These are phyloP conservation scores for Nibea albiflora DNA, from an alignment of 2,113 vertebrate species.

Conservation along the genomic window DNA sequence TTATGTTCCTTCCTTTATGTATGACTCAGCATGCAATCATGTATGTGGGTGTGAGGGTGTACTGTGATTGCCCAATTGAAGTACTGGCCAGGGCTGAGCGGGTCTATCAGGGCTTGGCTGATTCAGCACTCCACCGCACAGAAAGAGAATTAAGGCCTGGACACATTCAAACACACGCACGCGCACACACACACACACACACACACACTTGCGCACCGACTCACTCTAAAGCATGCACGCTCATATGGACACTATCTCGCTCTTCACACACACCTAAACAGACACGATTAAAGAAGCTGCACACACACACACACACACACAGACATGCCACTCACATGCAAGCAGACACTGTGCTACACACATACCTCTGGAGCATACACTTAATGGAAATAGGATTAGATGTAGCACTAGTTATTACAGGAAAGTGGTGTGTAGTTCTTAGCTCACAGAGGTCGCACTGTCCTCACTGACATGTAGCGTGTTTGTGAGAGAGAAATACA, in stretches of 20 bases:
- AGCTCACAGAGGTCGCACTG: conserved; percentile 58
- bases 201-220: conserved; percentile 31
- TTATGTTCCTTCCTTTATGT: conserved; percentile 23
- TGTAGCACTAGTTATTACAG: conserved; percentile 73
- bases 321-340: neutral
- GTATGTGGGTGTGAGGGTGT: conserved; percentile 18
- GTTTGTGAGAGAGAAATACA: conserved; percentile 8
- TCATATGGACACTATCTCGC: conserved; percentile 52
- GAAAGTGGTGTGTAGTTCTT: conserved; percentile 69
- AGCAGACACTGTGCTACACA: conserved; percentile 18
- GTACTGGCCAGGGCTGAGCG: conserved; percentile 57
- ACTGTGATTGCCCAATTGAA: conserved; percentile 47
- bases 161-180: conserved; percentile 49
- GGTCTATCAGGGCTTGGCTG: conserved; percentile 66
- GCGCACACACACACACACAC: conserved; percentile 22
- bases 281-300: conserved; percentile 23
- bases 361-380: conserved; percentile 32
- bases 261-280: conserved; percentile 44
- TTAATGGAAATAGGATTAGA: conserved; percentile 78
- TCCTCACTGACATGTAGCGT: conserved; percentile 50
- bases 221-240: conserved; percentile 33
- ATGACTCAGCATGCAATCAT: conserved; percentile 43
- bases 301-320: conserved; percentile 13
- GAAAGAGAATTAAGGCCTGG: conserved; percentile 61
- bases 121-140: conserved; percentile 64